These are phyloP conservation scores for Caiman crocodilus DNA, from an alignment of 2,797 vertebrate genomes.

Conservation along the genomic window DNA sequence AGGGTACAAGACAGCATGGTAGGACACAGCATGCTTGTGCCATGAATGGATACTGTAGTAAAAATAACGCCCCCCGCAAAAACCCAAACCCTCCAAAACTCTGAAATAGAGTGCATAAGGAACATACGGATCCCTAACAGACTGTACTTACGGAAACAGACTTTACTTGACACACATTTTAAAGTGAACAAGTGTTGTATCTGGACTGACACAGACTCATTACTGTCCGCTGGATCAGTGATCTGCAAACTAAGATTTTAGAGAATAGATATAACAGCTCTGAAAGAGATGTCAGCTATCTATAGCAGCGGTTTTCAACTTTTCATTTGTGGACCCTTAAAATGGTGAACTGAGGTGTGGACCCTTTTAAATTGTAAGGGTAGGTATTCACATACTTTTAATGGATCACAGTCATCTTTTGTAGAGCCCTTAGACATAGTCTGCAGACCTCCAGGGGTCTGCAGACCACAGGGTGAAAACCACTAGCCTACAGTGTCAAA, in stretches of 20 bases:
- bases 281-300: not conserved
- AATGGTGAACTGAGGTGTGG: too few species aligned
- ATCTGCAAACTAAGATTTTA: not conserved
- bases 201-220: not conserved
- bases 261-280: not conserved
- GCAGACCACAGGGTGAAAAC: too few species aligned
- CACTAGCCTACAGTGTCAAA: not conserved
- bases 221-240: not conserved
- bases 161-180: not conserved
- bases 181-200: not conserved
- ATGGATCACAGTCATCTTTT: too few species aligned
- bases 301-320: not conserved
- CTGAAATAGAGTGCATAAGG: not conserved
- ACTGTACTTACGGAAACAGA: not conserved
- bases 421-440: too few species aligned
- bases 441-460: too few species aligned
- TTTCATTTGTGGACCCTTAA: too few species aligned
- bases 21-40: too few species aligned
- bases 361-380: too few species aligned
- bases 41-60: too few species aligned
- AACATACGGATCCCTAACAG: fast-evolving
- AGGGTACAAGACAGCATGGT: too few species aligned
- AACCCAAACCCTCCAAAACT: not conserved
- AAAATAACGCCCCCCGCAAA: too few species aligned
- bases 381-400: too few species aligned